Percentiles rank a stretch among this genome's conserved stretches.
Evolutionary conservation across 2,797 vertebrate genomes (phyloP).

Genomic region (Fratercula arctica): DNA sequence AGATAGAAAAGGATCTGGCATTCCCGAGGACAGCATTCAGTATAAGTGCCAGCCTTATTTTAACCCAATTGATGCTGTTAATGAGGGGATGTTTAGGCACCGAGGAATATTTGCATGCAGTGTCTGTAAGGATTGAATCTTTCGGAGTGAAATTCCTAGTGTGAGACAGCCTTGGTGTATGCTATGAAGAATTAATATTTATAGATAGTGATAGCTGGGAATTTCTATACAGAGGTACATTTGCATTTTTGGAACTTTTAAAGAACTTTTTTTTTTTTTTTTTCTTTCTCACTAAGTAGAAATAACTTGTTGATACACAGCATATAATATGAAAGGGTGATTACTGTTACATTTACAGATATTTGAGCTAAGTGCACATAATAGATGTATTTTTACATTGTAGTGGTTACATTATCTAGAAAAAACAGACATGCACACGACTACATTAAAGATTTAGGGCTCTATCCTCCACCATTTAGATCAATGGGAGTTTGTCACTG

Average conservation of each 20-base stretch:
- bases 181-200: conserved; percentile 57
- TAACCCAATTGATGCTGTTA: neutral
- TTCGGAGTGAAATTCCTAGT: neutral
- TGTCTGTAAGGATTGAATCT: neutral
- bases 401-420: neutral
- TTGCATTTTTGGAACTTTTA: conserved; percentile 9
- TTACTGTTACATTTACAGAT: conserved; percentile 30
- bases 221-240: neutral
- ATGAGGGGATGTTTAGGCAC: neutral
- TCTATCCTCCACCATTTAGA: conserved; percentile 1
- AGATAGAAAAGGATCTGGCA: neutral
- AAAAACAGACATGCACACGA: neutral
- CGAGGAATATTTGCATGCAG: neutral
- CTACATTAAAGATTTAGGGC: conserved; percentile 43
- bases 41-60: neutral
- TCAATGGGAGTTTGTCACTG: conserved; percentile 34
- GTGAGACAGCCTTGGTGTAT: conserved; percentile 23
- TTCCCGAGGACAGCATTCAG: neutral
- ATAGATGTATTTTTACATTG: conserved; percentile 11
- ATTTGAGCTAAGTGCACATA: conserved; percentile 29
- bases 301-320: conserved; percentile 55
- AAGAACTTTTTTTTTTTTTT: neutral
- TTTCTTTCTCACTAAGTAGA: neutral
- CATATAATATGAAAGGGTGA: neutral
- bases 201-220: conserved; percentile 9